Evolutionary conservation across 1,140 invertebrate species (phyloP).

Genomic region (Pentalonia nigronervosa): DNA sequence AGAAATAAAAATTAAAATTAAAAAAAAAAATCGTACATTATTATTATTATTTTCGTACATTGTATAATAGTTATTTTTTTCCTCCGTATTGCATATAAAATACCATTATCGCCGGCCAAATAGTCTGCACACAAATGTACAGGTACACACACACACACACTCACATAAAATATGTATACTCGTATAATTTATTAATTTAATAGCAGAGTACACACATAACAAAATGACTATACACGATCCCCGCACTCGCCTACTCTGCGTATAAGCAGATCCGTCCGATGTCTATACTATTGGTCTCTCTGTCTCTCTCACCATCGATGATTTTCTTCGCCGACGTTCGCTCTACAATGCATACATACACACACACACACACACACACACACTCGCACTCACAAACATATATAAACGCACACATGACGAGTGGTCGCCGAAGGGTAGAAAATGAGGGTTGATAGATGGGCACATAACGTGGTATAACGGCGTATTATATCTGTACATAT

Average conservation of each 20-base stretch:
- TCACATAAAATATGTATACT: background rate
- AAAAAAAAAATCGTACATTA: background rate
- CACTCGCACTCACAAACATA: background rate
- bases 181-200: slow-evolving; percentile 19
- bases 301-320: background rate
- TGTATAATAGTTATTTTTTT: background rate
- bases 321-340: slow-evolving; percentile 21
- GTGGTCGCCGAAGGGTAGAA: slow-evolving; percentile 57
- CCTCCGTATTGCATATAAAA: background rate
- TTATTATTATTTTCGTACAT: background rate
- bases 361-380: slow-evolving; percentile 41
- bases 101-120: background rate
- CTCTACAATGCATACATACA: slow-evolving; percentile 40
- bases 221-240: background rate
- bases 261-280: background rate
- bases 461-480: slow-evolving; percentile 33
- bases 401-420: slow-evolving; percentile 53
- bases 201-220: background rate
- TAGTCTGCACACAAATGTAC: background rate
- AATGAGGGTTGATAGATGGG: slow-evolving; percentile 58
- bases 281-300: slow-evolving; percentile 4
- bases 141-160: background rate
- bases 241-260: background rate
- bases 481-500: background rate
- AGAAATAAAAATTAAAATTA: background rate